phyloP scores from a whole-genome alignment of 2,797 vertebrate species.

The Bradypus variegatus region DNA sequence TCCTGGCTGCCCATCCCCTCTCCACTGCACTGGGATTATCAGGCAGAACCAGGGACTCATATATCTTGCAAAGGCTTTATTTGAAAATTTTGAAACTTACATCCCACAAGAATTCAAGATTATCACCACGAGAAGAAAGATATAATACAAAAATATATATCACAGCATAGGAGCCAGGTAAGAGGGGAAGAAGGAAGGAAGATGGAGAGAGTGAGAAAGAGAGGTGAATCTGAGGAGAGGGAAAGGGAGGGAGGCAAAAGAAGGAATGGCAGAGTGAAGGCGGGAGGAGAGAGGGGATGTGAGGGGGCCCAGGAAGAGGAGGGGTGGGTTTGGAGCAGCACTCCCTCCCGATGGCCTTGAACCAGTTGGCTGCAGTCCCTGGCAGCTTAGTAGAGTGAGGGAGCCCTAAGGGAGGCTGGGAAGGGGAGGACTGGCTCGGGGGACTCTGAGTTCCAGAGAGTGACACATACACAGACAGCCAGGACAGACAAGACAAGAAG shows the following conservation, averaged over 20 bases:
- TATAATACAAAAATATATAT: conserved; percentile 84
- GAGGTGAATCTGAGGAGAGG: conserved; percentile 26
- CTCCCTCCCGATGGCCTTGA: conserved; percentile 52
- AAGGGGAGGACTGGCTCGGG: conserved; percentile 23
- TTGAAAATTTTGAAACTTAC: conserved; percentile 81
- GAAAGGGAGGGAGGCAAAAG: background rate
- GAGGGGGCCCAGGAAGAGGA: background rate
- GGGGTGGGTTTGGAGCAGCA: background rate
- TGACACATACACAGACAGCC: conserved; percentile 43
- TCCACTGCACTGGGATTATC: conserved; percentile 28
- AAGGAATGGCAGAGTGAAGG: conserved; percentile 43
- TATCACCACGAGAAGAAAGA: conserved; percentile 78
- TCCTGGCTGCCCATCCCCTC: background rate
- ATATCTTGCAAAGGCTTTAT: conserved; percentile 82
- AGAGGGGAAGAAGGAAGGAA: conserved; percentile 43
- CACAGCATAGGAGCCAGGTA: conserved; percentile 72
- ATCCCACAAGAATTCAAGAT: conserved; percentile 80
- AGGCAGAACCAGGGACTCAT: conserved; percentile 52
- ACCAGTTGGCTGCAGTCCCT: conserved; percentile 42
- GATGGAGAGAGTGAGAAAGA: conserved; percentile 45
- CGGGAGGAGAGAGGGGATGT: background rate
- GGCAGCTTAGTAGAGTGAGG: conserved; percentile 30
- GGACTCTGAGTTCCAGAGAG: conserved; percentile 49
- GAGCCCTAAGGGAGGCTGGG: conserved; percentile 24
- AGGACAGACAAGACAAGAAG: conserved; percentile 52